phyloP scores from a whole-genome alignment of 2,888 invertebrate species.

The Ophion slaviceki region DNA sequence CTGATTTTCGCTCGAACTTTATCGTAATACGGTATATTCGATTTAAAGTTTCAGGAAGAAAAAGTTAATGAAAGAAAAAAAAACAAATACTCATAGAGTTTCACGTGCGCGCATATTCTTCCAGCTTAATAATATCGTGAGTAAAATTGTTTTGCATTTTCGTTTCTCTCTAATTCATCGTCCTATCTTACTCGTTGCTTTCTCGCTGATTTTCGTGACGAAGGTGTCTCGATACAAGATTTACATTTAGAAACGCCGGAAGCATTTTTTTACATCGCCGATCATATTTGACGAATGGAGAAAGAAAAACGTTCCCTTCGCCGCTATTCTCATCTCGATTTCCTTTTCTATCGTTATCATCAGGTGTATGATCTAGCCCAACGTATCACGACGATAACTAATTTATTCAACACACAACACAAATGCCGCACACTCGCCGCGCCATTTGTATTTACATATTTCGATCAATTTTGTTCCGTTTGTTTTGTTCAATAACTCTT shows the following conservation, averaged over 20 bases:
- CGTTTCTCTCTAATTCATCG: background rate
- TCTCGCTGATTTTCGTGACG: background rate
- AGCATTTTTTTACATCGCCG: conserved; percentile 29
- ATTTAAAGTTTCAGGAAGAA: conserved; percentile 9
- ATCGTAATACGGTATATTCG: background rate
- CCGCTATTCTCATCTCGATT: background rate
- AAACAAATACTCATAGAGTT: background rate
- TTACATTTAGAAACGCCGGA: conserved; percentile 1
- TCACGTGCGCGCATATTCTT: conserved; percentile 3
- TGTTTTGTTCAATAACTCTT: background rate
- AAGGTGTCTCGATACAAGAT: background rate
- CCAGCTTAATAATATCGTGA: conserved; percentile 11
- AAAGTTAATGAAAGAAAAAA: background rate
- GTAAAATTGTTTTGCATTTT: conserved; percentile 29
- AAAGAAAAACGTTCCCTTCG: conserved; percentile 1
- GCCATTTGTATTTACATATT: background rate
- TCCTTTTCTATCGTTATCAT: conserved; percentile 4
- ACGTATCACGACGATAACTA: conserved; percentile 29
- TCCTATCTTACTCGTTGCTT: conserved; percentile 1
- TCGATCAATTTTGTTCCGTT: background rate
- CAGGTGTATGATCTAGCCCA: conserved; percentile 37
- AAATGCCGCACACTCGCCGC: background rate
- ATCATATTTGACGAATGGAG: conserved; percentile 11
- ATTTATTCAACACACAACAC: conserved; percentile 12
- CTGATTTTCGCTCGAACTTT: conserved; percentile 4